phyloP scores from a whole-genome alignment of 2,113 vertebrate species.

The Leptobrachium ailaonicum region DNA sequence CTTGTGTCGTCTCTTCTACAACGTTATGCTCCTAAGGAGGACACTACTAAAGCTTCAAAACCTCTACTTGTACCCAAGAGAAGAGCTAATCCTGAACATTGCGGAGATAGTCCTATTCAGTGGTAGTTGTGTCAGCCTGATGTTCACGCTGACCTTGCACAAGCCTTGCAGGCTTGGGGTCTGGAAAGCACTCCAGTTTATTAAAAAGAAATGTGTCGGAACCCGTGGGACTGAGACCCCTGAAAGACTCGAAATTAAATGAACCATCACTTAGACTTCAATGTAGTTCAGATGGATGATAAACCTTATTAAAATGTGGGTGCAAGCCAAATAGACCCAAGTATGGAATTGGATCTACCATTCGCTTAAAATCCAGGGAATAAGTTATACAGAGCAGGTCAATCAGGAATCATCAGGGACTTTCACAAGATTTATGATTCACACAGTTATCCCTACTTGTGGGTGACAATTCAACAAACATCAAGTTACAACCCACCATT shows the following conservation, averaged over 20 bases:
- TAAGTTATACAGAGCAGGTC: no score
- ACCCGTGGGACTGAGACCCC: neutral
- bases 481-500: no score
- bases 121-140: slow-evolving; percentile 65
- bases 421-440: no score
- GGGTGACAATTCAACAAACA: no score
- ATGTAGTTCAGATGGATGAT: no score
- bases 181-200: slow-evolving; percentile 30
- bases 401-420: no score
- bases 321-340: no score
- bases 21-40: slow-evolving; percentile 60
- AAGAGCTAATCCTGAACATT: slow-evolving; percentile 64
- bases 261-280: neutral
- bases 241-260: neutral
- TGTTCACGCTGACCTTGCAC: slow-evolving; percentile 64
- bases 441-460: no score
- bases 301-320: no score
- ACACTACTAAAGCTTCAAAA: slow-evolving; percentile 46
- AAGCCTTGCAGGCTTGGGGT: slow-evolving; percentile 60
- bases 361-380: no score
- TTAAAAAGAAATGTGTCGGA: slow-evolving; percentile 57
- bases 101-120: slow-evolving; percentile 72
- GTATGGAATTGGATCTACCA: no score
- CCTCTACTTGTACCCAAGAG: slow-evolving; percentile 8
- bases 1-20: slow-evolving; percentile 67